Percentiles rank a stretch among this genome's conserved stretches.
Conservation (phyloP, 37 sponge, comb jelly and placozoan species). For the Chondrilla cf. caribensis region DNA sequence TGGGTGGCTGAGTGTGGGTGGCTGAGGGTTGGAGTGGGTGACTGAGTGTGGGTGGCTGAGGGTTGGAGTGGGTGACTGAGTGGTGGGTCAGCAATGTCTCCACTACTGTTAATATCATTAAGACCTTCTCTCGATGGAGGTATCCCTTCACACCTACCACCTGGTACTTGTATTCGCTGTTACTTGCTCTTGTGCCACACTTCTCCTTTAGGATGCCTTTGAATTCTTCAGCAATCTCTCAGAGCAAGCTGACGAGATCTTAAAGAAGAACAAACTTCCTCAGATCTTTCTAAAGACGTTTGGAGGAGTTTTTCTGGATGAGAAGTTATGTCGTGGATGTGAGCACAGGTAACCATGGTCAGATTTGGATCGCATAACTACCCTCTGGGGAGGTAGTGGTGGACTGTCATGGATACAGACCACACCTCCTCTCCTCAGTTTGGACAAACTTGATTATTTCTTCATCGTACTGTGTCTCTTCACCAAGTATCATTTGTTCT, state of each 20-base stretch:
- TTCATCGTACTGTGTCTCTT: too few species aligned
- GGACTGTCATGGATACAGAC: too few species aligned
- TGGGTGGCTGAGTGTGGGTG: background rate
- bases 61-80: background rate
- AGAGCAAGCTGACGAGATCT: slow-evolving; percentile 87
- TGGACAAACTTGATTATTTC: too few species aligned
- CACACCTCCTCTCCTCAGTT: too few species aligned
- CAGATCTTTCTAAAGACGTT: slow-evolving; percentile 70
- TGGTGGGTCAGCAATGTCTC: too few species aligned
- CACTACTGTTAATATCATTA: too few species aligned
- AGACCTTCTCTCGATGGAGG: too few species aligned
- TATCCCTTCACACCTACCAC: too few species aligned
- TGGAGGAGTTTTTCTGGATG: slow-evolving; percentile 89
- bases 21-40: background rate
- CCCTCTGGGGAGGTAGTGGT: too few species aligned
- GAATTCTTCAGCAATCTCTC: slow-evolving; percentile 92
- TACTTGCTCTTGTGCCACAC: background rate
- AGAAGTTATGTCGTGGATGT: slow-evolving; percentile 90
- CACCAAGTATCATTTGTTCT: too few species aligned
- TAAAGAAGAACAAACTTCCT: slow-evolving; percentile 60
- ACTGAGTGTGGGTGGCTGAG: background rate
- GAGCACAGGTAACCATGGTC: slow-evolving; percentile 57
- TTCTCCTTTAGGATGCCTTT: slow-evolving; percentile 74
- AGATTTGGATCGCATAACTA: too few species aligned
- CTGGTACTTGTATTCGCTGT: background rate